Evolutionary conservation across 2,797 vertebrate species (phyloP).

Genomic region (Helicolenus hilgendorfi): DNA sequence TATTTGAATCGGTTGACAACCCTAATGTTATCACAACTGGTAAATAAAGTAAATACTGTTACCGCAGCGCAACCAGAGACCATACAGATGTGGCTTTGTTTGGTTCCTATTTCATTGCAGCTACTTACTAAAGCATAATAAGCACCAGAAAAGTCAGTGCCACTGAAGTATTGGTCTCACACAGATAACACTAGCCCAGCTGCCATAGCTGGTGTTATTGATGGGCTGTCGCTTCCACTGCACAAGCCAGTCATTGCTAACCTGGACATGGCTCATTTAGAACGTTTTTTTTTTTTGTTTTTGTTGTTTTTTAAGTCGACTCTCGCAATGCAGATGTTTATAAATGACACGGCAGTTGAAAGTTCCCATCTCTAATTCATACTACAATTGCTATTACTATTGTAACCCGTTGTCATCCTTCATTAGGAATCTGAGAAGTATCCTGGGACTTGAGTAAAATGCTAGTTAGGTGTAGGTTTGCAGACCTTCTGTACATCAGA

Average conservation of each 20-base stretch:
- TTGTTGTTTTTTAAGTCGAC: background rate
- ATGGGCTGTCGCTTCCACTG: conserved; percentile 37
- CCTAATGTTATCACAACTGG: background rate
- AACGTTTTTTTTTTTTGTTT: background rate
- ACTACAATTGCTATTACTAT: too few relatives aligned
- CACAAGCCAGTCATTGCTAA: conserved; percentile 49
- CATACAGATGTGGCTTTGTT: background rate
- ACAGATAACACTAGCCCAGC: conserved; percentile 37
- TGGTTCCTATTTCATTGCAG: background rate
- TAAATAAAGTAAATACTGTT: background rate
- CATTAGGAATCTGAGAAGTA: background rate
- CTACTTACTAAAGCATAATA: background rate
- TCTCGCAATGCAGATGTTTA: background rate
- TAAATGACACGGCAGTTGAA: background rate
- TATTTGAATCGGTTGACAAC: too few relatives aligned
- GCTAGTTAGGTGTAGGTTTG: background rate
- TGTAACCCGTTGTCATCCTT: background rate
- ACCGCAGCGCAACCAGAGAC: background rate
- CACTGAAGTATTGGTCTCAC: conserved; percentile 22
- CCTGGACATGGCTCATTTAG: conserved; percentile 43
- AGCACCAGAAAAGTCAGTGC: background rate
- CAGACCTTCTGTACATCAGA: too few relatives aligned
- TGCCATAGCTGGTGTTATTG: conserved; percentile 41
- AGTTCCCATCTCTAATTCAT: background rate
- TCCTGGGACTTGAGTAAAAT: background rate